Percentiles rank a stretch among this genome's conserved stretches.
Evolutionary conservation across 2,888 invertebrate species (phyloP).

Genomic region (Polymixis lichenea): DNA sequence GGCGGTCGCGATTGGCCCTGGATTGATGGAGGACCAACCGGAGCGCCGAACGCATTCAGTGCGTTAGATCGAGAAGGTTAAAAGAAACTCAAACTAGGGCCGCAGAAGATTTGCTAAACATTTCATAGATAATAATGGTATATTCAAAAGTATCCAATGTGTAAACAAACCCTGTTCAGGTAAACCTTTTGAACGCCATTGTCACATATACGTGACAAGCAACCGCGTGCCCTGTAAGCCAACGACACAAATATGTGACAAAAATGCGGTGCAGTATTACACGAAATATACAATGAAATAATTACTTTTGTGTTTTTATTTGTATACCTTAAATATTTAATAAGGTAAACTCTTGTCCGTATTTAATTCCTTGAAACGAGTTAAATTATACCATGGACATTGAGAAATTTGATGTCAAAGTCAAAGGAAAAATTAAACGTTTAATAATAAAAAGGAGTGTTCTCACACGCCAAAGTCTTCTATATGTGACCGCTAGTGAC

Average conservation of each 20-base stretch:
- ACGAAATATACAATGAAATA: background rate
- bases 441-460: background rate
- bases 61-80: too few relatives aligned
- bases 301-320: background rate
- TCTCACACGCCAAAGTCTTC: too few relatives aligned
- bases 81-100: too few relatives aligned
- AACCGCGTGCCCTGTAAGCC: background rate
- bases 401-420: background rate
- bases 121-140: background rate
- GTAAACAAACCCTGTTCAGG: background rate
- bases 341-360: background rate
- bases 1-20: too few relatives aligned
- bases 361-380: background rate
- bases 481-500: too few relatives aligned
- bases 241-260: background rate
- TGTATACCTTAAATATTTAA: background rate
- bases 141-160: background rate
- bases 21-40: too few relatives aligned
- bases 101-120: background rate
- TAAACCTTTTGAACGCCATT: background rate
- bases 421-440: background rate
- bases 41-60: too few relatives aligned
- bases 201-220: too few relatives aligned
- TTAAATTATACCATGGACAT: background rate
- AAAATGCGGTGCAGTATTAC: background rate